These are phyloP conservation scores for Tetrax tetrax DNA, from an alignment of 2,113 vertebrate species.

Conservation along the genomic window DNA sequence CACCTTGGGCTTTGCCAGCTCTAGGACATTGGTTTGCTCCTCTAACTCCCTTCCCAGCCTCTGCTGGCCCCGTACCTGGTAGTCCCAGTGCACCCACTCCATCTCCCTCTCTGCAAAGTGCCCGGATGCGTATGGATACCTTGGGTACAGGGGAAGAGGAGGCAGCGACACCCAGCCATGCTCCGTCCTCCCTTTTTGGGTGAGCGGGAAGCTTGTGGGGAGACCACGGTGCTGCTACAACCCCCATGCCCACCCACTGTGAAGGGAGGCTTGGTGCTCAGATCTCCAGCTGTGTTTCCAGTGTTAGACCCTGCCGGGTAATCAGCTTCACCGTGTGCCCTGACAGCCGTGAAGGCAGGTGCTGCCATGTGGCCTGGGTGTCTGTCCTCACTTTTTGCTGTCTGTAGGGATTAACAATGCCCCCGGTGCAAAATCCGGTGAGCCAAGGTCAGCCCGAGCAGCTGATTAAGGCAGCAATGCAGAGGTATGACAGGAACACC, in stretches of 20 bases:
- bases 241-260: no score
- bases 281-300: neutral
- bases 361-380: neutral
- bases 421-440: neutral
- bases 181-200: accelerated
- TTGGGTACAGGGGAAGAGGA: neutral
- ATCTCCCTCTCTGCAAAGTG: neutral
- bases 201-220: accelerated
- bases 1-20: neutral
- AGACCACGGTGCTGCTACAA: accelerated
- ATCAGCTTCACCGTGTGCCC: accelerated
- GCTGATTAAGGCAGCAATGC: neutral
- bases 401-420: slow-evolving; percentile 53
- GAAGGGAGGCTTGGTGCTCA: neutral
- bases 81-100: neutral
- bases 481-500: slow-evolving; percentile 21
- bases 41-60: neutral
- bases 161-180: no score
- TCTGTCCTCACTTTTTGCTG: neutral
- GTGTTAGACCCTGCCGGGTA: neutral
- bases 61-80: neutral
- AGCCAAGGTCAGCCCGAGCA: slow-evolving; percentile 30
- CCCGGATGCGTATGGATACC: accelerated
- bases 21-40: neutral
- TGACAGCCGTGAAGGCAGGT: accelerated